phyloP scores from a whole-genome alignment of 2,113 vertebrate genomes.

The Rhadina sibilatrix region DNA sequence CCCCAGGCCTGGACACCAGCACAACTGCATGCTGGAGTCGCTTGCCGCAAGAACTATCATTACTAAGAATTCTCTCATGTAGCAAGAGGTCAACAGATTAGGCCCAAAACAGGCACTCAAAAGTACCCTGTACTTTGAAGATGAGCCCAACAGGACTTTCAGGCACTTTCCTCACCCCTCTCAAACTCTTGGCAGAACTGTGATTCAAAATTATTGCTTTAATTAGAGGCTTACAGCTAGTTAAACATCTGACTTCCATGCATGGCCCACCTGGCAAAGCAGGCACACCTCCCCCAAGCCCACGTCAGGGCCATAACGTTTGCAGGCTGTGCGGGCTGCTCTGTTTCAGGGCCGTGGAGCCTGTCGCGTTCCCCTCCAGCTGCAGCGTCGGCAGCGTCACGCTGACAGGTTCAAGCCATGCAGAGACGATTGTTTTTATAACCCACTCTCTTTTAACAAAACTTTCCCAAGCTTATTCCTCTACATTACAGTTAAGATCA shows the following conservation, averaged over 20 bases:
- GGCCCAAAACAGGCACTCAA: background rate
- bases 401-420: constrained; percentile 36
- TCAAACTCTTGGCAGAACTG: background rate
- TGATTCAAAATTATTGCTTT: background rate
- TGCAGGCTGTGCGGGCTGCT: constrained; percentile 53
- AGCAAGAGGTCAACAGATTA: background rate
- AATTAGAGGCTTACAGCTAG: background rate
- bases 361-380: background rate
- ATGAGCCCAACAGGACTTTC: background rate
- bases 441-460: constrained; percentile 45
- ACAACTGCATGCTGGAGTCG: background rate
- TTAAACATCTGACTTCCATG: constrained; percentile 29
- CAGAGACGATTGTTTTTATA: constrained; percentile 56
- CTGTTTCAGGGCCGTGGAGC: background rate
- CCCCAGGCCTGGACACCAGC: background rate
- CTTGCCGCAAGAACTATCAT: background rate
- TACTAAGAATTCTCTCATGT: background rate
- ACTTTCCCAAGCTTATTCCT: constrained; percentile 54
- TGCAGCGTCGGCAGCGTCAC: background rate
- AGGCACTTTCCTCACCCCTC: background rate
- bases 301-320: background rate
- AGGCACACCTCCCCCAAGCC: constrained; percentile 7
- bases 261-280: constrained; percentile 3
- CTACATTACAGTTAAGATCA: background rate
- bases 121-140: background rate